These are phyloP conservation scores for Hippocampus zosterae DNA, from an alignment of 2,113 vertebrate genomes.

Conservation along the genomic window DNA sequence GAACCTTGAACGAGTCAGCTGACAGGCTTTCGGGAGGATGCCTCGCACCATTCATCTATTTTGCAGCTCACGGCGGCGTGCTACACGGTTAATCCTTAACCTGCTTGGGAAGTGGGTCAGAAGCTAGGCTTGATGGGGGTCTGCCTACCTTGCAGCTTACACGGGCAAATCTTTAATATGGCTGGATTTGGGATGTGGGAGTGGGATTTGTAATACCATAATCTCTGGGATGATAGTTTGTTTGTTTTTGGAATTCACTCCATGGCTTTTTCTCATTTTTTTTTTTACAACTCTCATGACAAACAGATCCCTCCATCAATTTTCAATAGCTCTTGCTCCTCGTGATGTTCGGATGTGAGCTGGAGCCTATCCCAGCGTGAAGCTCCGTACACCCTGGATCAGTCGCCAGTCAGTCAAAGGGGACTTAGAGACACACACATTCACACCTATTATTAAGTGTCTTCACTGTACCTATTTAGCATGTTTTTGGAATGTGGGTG, in stretches of 20 bases:
- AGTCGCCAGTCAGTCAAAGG: neutral
- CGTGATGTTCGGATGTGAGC: neutral
- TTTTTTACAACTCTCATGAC: slow-evolving; percentile 4
- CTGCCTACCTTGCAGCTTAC: slow-evolving; percentile 63
- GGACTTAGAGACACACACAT: neutral
- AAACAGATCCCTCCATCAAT: neutral
- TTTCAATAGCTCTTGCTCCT: neutral
- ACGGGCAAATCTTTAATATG: slow-evolving; percentile 61
- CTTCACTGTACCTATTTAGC: neutral
- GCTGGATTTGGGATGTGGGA: slow-evolving; percentile 59
- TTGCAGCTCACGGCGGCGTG: slow-evolving; percentile 1
- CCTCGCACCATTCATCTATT: slow-evolving; percentile 18
- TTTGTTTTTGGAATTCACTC: slow-evolving; percentile 9
- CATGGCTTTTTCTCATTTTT: neutral
- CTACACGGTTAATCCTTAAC: slow-evolving; percentile 62
- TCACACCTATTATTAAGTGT: neutral
- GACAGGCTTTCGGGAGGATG: slow-evolving; percentile 28
- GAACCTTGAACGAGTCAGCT: slow-evolving; percentile 44
- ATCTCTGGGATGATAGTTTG: slow-evolving; percentile 61
- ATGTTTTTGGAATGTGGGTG: no score
- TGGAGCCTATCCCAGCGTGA: neutral
- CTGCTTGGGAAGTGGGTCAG: slow-evolving; percentile 72
- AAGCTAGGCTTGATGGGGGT: slow-evolving; percentile 29
- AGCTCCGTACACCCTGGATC: neutral
- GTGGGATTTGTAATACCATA: slow-evolving; percentile 61